Evolutionary conservation across 2,888 invertebrate species (phyloP).

Genomic region (Ischnura elegans): DNA sequence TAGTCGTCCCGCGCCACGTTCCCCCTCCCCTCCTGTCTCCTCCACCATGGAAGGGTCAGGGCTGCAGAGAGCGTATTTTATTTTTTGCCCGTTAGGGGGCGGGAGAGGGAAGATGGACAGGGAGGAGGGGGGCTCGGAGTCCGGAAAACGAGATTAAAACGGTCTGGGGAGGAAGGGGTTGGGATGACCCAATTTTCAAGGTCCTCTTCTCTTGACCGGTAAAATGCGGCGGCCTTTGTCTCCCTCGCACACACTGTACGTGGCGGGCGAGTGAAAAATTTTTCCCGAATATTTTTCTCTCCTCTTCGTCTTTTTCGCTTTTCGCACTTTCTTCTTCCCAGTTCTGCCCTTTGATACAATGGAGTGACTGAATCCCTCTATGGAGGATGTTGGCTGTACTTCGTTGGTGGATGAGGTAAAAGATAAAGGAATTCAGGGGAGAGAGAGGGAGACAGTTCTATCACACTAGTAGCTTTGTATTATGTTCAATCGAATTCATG

Average conservation of each 20-base stretch:
- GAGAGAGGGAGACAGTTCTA: too few relatives aligned
- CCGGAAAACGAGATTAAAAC: neutral
- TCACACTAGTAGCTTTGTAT: too few relatives aligned
- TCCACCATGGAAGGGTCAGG: neutral
- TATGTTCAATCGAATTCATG: too few relatives aligned
- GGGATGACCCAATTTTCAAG: conserved; percentile 21
- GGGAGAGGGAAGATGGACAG: neutral
- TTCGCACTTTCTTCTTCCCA: too few relatives aligned
- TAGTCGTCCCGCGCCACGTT: neutral
- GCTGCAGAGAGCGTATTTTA: neutral
- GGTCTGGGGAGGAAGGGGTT: neutral
- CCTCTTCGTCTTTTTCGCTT: neutral
- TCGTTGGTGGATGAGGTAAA: too few relatives aligned
- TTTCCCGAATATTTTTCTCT: neutral
- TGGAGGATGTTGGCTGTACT: too few relatives aligned
- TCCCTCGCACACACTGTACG: neutral
- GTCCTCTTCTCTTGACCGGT: neutral
- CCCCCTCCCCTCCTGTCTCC: neutral
- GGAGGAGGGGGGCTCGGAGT: neutral
- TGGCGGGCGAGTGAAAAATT: neutral
- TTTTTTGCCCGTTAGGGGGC: neutral
- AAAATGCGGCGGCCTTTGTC: neutral
- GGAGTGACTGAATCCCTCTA: too few relatives aligned
- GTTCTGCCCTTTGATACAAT: too few relatives aligned
- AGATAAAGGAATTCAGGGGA: too few relatives aligned